A percentile compares a stretch with the other conserved stretches of the same genome.
These are phyloP conservation scores for Mycalesis mineus DNA, from an alignment of 2,888 invertebrate species.

Conservation along the genomic window DNA sequence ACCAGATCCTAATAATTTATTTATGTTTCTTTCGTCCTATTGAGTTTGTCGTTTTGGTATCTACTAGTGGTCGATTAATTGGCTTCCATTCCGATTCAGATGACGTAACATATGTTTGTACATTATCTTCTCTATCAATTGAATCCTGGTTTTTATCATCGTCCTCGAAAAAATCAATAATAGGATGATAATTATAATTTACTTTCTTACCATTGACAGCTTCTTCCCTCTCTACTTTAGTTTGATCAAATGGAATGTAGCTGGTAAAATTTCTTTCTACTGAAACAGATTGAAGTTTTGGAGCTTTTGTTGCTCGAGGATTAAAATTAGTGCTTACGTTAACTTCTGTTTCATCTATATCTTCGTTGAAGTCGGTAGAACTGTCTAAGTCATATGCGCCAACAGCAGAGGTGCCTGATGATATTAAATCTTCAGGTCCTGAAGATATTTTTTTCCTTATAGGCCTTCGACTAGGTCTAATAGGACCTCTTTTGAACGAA, in stretches of 20 bases:
- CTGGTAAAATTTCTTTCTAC: slow-evolving; percentile 44
- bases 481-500: slow-evolving; percentile 60
- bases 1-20: no score
- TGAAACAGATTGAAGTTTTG: slow-evolving; percentile 55
- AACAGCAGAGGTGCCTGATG: slow-evolving; percentile 63
- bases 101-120: slow-evolving; percentile 44
- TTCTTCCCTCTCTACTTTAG: slow-evolving; percentile 40
- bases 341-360: slow-evolving; percentile 39
- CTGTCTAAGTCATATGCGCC: slow-evolving; percentile 53
- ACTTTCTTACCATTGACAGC: slow-evolving; percentile 73
- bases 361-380: slow-evolving; percentile 49
- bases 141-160: slow-evolving; percentile 53
- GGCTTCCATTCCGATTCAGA: slow-evolving; percentile 73
- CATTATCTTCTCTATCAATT: slow-evolving; percentile 64
- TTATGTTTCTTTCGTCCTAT: slow-evolving; percentile 42
- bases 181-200: slow-evolving; percentile 90
- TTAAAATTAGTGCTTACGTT: slow-evolving; percentile 41
- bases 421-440: slow-evolving; percentile 60
- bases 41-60: slow-evolving; percentile 39
- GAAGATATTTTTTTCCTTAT: slow-evolving; percentile 66
- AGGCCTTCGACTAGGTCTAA: slow-evolving; percentile 61
- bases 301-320: slow-evolving; percentile 54
- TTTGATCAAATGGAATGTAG: slow-evolving; percentile 39
- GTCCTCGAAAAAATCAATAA: slow-evolving; percentile 86
- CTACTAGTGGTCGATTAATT: slow-evolving; percentile 56